Percentiles rank a stretch among this genome's conserved stretches.
Evolutionary conservation across 2,113 vertebrate genomes (phyloP).

Genomic region (Oriolus oriolus): DNA sequence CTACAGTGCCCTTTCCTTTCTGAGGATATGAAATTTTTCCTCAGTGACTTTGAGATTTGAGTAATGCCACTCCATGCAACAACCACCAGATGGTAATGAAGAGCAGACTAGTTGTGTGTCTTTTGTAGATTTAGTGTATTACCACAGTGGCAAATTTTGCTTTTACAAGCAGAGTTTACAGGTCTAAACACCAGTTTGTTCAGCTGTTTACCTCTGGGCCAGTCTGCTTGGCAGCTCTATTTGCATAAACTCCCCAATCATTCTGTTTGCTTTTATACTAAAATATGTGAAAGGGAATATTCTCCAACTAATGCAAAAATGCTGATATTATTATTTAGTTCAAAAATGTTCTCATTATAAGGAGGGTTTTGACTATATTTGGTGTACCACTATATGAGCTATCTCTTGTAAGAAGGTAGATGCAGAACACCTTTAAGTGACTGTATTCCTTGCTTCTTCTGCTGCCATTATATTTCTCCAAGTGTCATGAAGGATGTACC

Average conservation of each 20-base stretch:
- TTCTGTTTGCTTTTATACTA: not conserved
- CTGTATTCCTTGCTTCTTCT: not conserved
- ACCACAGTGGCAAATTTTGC: not conserved
- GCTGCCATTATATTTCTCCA: not conserved
- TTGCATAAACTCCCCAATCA: not conserved
- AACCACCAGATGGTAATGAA: slow-evolving; percentile 77
- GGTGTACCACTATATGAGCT: not conserved
- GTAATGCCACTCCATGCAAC: slow-evolving; percentile 55
- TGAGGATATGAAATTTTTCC: not conserved
- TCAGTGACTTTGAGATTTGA: not conserved
- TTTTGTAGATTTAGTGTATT: not conserved
- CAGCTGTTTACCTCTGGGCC: not conserved
- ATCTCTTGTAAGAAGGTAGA: not conserved
- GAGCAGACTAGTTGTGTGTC: slow-evolving; percentile 59
- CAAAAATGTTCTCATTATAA: not conserved
- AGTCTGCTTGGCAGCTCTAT: not conserved
- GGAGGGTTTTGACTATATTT: not conserved
- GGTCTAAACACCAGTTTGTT: not conserved
- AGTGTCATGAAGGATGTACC: not conserved
- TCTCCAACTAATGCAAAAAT: not conserved
- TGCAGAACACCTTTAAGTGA: not conserved
- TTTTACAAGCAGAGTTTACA: not conserved
- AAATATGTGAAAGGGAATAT: not conserved
- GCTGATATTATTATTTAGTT: not conserved
- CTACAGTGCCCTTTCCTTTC: not conserved